Evolutionary conservation across 2,888 invertebrate species (phyloP).

Genomic region (Drosophila prostipennis): DNA sequence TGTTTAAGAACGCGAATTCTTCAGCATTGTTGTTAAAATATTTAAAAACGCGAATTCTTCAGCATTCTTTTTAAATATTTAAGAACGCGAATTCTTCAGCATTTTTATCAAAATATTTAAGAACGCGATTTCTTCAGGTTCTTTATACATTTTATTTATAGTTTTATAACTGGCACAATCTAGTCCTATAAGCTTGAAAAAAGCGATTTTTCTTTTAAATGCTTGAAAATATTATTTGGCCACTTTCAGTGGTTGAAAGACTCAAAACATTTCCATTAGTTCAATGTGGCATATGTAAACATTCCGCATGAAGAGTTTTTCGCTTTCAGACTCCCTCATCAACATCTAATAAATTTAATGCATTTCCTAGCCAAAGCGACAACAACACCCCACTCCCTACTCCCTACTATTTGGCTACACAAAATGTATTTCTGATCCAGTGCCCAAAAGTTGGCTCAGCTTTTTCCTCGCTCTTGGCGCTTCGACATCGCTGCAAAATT

Average conservation of each 20-base stretch:
- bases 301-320: not conserved
- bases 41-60: no score
- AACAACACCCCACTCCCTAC: not conserved
- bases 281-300: slow-evolving; percentile 8
- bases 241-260: not conserved
- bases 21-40: no score
- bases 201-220: no score
- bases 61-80: no score
- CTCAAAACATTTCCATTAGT: slow-evolving; percentile 1
- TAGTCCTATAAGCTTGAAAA: no score
- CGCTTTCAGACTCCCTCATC: not conserved
- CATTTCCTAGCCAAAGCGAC: slow-evolving; percentile 8
- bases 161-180: no score
- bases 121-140: no score
- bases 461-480: slow-evolving; percentile 15
- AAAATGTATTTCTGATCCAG: slow-evolving; percentile 26
- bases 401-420: slow-evolving; percentile 1
- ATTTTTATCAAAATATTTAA: no score
- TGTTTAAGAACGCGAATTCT: no score
- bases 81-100: no score
- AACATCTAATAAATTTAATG: slow-evolving; percentile 28
- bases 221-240: no score
- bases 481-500: slow-evolving; percentile 49
- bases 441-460: slow-evolving; percentile 16
- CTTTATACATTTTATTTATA: no score